Conservation (phyloP, 2,113 vertebrate species). For the Nycticebus coucang region DNA sequence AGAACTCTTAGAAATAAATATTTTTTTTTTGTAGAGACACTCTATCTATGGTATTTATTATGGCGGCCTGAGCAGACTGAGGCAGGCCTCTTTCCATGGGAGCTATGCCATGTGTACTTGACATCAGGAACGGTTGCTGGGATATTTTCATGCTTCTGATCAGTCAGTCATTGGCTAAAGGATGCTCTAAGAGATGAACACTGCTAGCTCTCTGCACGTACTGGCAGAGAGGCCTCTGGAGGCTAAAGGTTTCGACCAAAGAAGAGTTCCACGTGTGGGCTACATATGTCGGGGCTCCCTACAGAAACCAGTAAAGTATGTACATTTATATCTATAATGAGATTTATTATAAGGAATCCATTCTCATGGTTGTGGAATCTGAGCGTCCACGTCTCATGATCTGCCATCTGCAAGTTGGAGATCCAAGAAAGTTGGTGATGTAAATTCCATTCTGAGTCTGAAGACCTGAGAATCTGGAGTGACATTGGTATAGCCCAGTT, state of each 20-base stretch:
- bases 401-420: background rate
- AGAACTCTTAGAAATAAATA: background rate
- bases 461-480: background rate
- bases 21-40: too few species aligned
- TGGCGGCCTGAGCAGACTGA: background rate
- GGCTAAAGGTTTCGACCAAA: rapidly evolving
- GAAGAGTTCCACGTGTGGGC: background rate
- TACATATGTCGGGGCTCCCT: background rate
- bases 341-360: background rate
- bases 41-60: background rate
- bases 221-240: background rate
- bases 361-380: background rate
- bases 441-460: background rate
- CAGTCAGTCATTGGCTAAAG: background rate
- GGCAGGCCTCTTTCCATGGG: background rate
- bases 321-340: background rate
- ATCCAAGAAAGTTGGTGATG: background rate
- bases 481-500: background rate
- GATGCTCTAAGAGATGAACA: rapidly evolving
- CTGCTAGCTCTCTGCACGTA: rapidly evolving
- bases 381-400: background rate
- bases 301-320: background rate
- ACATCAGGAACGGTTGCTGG: rapidly evolving
- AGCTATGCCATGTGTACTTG: background rate
- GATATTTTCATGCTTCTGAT: background rate